phyloP scores from a whole-genome alignment of 64 coral and sea anemone species.

The Montipora efflorescens region DNA sequence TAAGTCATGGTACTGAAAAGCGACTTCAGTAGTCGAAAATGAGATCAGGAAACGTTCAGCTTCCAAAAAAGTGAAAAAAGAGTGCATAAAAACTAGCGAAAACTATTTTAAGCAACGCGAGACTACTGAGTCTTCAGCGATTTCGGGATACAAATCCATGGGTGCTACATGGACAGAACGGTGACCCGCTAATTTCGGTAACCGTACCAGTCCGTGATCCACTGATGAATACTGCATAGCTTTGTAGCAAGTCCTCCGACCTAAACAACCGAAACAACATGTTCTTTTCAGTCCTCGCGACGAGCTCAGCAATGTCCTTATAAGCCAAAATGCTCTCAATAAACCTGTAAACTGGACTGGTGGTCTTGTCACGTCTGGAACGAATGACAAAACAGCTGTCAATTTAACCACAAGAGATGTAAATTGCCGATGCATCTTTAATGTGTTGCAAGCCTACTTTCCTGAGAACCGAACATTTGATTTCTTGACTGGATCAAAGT shows the following conservation, averaged over 20 bases:
- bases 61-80: no score
- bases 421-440: neutral
- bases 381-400: neutral
- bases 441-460: neutral
- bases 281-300: neutral
- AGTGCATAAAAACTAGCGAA: no score
- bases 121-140: no score
- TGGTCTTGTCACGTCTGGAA: neutral
- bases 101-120: no score
- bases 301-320: neutral
- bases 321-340: neutral
- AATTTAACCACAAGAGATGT: neutral
- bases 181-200: no score
- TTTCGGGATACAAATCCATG: no score
- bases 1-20: no score
- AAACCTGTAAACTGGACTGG: conserved; percentile 6
- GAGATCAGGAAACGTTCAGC: no score
- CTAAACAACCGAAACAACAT: neutral
- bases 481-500: neutral
- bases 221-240: no score
- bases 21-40: no score
- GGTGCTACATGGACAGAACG: no score
- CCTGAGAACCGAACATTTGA: neutral
- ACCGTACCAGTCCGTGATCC: no score
- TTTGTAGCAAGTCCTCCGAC: neutral